Conservation (phyloP, 2,113 vertebrate genomes). For the Bungarus multicinctus region DNA sequence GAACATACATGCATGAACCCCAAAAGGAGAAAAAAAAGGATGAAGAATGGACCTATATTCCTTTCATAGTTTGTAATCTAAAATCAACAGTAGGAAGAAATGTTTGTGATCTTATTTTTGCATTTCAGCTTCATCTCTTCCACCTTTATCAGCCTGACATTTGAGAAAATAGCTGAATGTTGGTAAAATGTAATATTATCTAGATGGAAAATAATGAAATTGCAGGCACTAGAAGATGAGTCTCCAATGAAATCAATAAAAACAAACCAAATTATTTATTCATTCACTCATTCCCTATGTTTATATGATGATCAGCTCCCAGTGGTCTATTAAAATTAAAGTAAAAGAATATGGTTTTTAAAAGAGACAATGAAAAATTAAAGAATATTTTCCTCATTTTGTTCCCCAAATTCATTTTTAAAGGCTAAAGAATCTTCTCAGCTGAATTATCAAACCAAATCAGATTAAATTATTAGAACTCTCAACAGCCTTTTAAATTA, state of each 20-base stretch:
- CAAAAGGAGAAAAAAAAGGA: background rate
- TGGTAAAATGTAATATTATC: background rate
- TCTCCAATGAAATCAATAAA: background rate
- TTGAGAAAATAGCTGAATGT: background rate
- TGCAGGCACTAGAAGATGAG: background rate
- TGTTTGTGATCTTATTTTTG: background rate
- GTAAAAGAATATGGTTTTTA: background rate
- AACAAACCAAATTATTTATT: background rate
- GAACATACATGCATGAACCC: background rate
- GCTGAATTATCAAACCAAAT: background rate
- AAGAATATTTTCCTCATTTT: background rate
- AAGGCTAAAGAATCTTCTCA: background rate
- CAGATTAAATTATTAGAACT: background rate
- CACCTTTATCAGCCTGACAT: background rate
- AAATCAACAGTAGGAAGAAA: background rate
- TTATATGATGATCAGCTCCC: background rate
- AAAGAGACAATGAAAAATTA: background rate
- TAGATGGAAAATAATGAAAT: background rate
- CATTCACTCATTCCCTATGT: background rate
- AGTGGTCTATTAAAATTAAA: background rate
- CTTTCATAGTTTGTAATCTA: background rate
- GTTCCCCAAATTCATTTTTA: background rate
- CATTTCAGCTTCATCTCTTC: background rate
- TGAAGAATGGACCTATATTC: background rate
- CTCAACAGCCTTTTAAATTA: constrained; percentile 6